Evolutionary conservation across 2,888 invertebrate genomes (phyloP).

Genomic region (Endotricha flammealis): DNA sequence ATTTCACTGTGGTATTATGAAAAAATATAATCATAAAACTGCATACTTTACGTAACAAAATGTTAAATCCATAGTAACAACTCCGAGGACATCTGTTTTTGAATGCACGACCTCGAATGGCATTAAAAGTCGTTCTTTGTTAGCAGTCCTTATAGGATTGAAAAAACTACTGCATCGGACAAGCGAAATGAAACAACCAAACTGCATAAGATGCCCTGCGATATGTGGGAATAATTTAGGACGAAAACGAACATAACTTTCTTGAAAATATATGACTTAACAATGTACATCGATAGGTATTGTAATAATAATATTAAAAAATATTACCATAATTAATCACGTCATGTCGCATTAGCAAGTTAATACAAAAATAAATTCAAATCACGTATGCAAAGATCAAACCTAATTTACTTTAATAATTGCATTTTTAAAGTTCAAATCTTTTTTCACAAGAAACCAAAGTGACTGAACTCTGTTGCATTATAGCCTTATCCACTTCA

Average conservation of each 20-base stretch:
- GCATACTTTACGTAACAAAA: neutral
- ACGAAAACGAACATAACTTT: conserved; percentile 9
- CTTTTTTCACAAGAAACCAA: conserved; percentile 28
- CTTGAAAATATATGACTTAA: no score
- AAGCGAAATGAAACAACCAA: conserved; percentile 15
- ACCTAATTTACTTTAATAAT: conserved; percentile 12
- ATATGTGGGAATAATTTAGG: conserved; percentile 16
- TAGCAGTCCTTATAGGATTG: conserved; percentile 9
- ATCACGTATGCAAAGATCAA: conserved; percentile 1
- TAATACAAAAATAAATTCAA: no score
- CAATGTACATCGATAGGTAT: conserved; percentile 1
- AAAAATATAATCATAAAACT: no score
- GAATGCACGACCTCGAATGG: conserved; percentile 7
- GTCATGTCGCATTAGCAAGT: no score
- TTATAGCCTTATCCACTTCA: conserved; percentile 13
- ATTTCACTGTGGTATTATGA: no score
- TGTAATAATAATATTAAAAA: no score
- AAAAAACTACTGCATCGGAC: conserved; percentile 15
- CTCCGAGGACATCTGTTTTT: conserved; percentile 1
- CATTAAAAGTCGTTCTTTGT: conserved; percentile 11
- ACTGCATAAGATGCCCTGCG: conserved; percentile 16
- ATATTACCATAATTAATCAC: no score
- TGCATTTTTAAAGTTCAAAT: conserved; percentile 20
- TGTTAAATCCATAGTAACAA: conserved; percentile 1
- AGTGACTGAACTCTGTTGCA: conserved; percentile 32